These are phyloP conservation scores for Amblyjoppa fuscipennis DNA, from an alignment of 2,888 invertebrate genomes.

Conservation along the genomic window DNA sequence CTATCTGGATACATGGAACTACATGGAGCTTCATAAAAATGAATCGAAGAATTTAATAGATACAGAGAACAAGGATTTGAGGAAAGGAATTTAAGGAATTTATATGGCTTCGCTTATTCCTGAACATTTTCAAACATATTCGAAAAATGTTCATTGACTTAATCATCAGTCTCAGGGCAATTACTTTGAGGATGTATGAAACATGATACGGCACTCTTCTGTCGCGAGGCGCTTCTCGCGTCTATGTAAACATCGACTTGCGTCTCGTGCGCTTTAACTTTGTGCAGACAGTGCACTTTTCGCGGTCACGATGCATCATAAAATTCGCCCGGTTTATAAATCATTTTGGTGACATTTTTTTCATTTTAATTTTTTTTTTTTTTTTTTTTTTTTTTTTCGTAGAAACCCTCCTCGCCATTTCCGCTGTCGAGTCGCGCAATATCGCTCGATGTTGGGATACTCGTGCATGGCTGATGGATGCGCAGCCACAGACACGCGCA, in stretches of 20 bases:
- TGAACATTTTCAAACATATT: neutral
- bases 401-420: neutral
- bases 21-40: too few relatives aligned
- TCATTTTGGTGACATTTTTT: constrained; percentile 47
- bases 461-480: neutral
- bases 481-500: constrained; percentile 7
- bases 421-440: constrained; percentile 2
- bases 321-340: constrained; percentile 41
- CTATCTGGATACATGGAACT: too few relatives aligned
- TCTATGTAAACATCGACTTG: constrained; percentile 26
- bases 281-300: constrained; percentile 31
- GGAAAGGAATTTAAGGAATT: neutral
- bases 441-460: constrained; percentile 8
- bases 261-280: constrained; percentile 3
- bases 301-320: constrained; percentile 10
- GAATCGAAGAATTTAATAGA: too few relatives aligned
- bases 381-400: too few relatives aligned
- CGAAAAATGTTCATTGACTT: neutral
- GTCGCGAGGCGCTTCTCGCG: constrained; percentile 19
- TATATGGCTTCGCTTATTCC: neutral
- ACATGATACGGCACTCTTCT: neutral
- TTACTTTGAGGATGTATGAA: neutral
- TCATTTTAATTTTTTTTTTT: neutral
- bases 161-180: neutral
- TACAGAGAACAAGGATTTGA: too few relatives aligned